Base-by-base conservation (phyloP, 2,888 invertebrate species). In the Macaria liturata region DNA sequence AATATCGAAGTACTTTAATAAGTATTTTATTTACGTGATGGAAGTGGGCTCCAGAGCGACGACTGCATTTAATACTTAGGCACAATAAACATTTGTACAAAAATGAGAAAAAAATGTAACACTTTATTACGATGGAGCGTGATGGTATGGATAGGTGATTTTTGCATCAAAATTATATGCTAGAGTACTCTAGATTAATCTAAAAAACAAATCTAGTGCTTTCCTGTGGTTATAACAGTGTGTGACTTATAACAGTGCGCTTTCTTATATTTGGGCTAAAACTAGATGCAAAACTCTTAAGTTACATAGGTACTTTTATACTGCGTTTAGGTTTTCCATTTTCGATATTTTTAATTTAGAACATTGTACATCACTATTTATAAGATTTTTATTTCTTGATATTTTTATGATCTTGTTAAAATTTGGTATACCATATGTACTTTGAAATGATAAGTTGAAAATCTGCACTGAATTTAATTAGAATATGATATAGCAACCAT, bases 201-300 rank as follows among this genome's bases (percentile, higher is more conserved):
- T 20, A 20, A 20, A 20, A 20, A 20, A 20, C 20, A 20, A 20
- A 20, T 20, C 20, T 20, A 20, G 20, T 20, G 20, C 20, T 20
- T 20, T 20, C 20, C 20, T 20, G 2, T 20, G 20, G 20, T 20
- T 20, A n/a, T n/a, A n/a, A n/a, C n/a, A n/a, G n/a, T n/a, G n/a
- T n/a, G n/a, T n/a, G 56, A 65, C 62, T 54, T 58, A 63, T 68
- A 71, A 61, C 68, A 62, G 68, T 64, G 68, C 73, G 80, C 78
- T 77, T 76, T 73, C 58, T 70, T 76, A 70, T 67, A 69, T 65
- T 71, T 65, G 59, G 62, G 64, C 64, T 63, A 63, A 32, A 61
- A 52, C 40, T 62, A 45, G 43, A 44, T 47, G 50, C 54, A 57
- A 62, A 59, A 63, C 61, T 54, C 32, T 54, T 46, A 40, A 45